These are phyloP conservation scores for Heliconius ismenius DNA, from an alignment of 2,888 invertebrate genomes.

Conservation along the genomic window DNA sequence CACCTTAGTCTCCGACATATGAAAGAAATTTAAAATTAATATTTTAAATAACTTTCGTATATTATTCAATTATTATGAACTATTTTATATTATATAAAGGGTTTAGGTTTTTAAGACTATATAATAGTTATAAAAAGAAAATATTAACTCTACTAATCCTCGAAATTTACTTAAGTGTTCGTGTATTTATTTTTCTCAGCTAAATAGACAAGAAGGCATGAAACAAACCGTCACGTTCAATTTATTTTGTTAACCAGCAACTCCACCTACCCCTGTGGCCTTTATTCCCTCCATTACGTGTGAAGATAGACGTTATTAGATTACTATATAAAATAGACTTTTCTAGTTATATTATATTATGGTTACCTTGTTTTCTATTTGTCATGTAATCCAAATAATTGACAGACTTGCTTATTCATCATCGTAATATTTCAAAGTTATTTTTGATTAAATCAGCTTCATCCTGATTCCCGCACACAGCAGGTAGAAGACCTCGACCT, in stretches of 20 bases:
- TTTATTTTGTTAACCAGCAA: conserved; percentile 43
- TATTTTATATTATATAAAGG: too few species aligned
- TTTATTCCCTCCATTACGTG: conserved; percentile 38
- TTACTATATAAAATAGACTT: conserved; percentile 34
- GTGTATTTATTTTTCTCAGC: conserved; percentile 34
- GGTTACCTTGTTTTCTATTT: neutral
- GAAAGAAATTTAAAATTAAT: too few species aligned
- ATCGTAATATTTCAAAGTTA: conserved; percentile 11
- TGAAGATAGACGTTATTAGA: conserved; percentile 36
- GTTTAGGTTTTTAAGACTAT: too few species aligned
- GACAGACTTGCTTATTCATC: conserved; percentile 16
- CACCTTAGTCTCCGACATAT: too few species aligned
- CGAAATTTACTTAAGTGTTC: conserved; percentile 27
- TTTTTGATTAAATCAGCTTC: too few species aligned
- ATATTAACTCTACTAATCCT: neutral
- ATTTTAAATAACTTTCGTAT: too few species aligned
- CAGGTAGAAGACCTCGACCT: too few species aligned
- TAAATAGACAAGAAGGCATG: conserved; percentile 41
- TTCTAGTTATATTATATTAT: neutral
- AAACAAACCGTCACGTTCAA: conserved; percentile 45
- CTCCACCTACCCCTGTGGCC: conserved; percentile 33
- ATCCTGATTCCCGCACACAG: too few species aligned
- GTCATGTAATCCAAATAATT: conserved; percentile 3
- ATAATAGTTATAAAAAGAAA: too few species aligned
- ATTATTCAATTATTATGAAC: too few species aligned